Percentiles rank a stretch among this genome's conserved stretches.
Conservation (phyloP, 2,797 vertebrate genomes). For the Semaprochilodus insignis region DNA sequence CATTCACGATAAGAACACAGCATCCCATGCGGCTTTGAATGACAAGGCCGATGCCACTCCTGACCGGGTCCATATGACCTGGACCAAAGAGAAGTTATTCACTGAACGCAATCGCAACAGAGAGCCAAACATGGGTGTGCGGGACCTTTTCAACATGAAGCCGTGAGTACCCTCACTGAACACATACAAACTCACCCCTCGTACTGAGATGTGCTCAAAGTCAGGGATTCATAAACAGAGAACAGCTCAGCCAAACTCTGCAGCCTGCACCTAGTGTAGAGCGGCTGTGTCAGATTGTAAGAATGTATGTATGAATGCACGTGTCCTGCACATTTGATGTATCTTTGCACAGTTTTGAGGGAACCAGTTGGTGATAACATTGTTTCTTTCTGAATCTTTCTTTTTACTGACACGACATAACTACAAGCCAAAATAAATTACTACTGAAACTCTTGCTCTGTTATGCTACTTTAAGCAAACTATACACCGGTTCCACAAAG, state of each 20-base stretch:
- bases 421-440: not conserved
- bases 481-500: constrained; percentile 12
- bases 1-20: constrained; percentile 94
- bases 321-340: not conserved
- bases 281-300: not conserved
- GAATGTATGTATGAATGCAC: not conserved
- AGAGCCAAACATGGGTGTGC: constrained; percentile 82
- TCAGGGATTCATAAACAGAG: not conserved
- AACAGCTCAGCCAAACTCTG: not conserved
- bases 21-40: constrained; percentile 78
- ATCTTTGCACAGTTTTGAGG: not conserved
- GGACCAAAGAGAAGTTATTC: constrained; percentile 94
- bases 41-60: constrained; percentile 74
- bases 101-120: constrained; percentile 86
- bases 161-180: constrained; percentile 83
- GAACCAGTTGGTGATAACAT: not conserved
- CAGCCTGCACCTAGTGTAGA: not conserved
- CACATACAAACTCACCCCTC: not conserved
- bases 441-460: not conserved
- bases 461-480: not conserved
- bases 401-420: not conserved
- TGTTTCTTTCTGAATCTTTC: not conserved
- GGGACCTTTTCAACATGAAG: constrained; percentile 95
- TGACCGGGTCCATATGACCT: constrained; percentile 95
- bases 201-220: no score